Evolutionary conservation across 2,888 invertebrate genomes (phyloP).

Genomic region (Campopleginae sp.): DNA sequence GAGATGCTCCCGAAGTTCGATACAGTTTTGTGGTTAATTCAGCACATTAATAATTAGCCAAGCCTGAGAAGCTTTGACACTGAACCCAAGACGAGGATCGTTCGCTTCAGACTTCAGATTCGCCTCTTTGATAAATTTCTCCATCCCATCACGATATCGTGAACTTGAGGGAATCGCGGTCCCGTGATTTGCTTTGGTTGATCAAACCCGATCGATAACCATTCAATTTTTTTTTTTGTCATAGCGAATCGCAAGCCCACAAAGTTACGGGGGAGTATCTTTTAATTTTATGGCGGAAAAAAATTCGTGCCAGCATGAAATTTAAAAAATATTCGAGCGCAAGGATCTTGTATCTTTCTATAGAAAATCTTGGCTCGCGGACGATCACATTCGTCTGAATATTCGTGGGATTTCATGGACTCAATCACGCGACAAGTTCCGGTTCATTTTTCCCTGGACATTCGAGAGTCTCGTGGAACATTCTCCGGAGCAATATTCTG

Average conservation of each 20-base stretch:
- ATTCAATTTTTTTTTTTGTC: background rate
- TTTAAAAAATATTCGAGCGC: background rate
- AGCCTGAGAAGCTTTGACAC: background rate
- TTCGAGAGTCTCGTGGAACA: conserved; percentile 19
- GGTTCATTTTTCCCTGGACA: conserved; percentile 10
- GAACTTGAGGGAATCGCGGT: background rate
- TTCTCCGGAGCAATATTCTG: conserved; percentile 6
- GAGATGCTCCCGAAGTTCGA: background rate
- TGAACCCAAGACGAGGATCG: background rate
- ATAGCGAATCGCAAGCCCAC: background rate
- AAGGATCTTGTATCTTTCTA: background rate
- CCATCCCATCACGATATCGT: background rate
- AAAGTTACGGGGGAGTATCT: background rate
- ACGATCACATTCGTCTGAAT: conserved; percentile 9
- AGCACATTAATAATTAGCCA: background rate
- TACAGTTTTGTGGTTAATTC: background rate
- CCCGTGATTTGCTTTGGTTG: background rate
- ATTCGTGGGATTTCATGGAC: conserved; percentile 7
- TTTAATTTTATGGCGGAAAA: background rate
- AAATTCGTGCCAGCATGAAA: background rate
- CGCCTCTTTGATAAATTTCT: background rate
- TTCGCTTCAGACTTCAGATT: background rate
- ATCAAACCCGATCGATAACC: background rate
- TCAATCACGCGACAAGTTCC: conserved; percentile 38
- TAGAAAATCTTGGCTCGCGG: background rate